Conservation (phyloP, 92 coral and sea anemone species). For the Pocillopora grandis region DNA sequence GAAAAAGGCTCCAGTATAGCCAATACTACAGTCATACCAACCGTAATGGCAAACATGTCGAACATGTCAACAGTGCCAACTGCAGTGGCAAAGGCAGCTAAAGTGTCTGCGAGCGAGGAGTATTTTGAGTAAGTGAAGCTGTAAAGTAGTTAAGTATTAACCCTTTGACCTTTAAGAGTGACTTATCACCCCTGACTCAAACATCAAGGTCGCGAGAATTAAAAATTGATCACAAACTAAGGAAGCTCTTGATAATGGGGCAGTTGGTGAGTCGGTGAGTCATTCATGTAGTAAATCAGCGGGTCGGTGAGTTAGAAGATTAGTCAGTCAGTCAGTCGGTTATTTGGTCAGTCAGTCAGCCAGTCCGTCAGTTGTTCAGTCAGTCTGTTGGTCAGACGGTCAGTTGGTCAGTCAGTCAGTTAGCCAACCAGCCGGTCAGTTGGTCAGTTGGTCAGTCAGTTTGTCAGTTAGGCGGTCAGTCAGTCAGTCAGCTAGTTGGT, state of each 20-base stretch:
- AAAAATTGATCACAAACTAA: too few species aligned
- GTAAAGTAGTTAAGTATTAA: not conserved
- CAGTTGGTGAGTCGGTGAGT: too few species aligned
- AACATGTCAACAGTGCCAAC: constrained; percentile 29
- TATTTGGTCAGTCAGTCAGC: not conserved
- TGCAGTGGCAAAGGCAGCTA: constrained; percentile 13
- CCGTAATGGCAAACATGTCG: constrained; percentile 6
- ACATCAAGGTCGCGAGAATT: too few species aligned
- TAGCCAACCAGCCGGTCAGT: too few species aligned
- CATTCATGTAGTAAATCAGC: too few species aligned
- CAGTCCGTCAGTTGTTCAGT: not conserved
- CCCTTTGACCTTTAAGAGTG: not conserved
- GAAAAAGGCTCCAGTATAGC: not conserved
- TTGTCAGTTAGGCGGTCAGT: not conserved
- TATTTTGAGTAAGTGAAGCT: constrained; percentile 78
- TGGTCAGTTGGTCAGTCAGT: too few species aligned
- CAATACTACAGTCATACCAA: not conserved
- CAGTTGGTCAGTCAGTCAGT: too few species aligned
- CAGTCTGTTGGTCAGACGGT: too few species aligned
- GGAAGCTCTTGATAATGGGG: too few species aligned
- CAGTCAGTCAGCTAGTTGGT: not conserved
- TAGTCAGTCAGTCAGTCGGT: not conserved
- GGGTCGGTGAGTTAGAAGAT: too few species aligned
- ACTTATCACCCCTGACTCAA: too few species aligned
- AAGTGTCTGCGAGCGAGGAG: constrained; percentile 68